phyloP scores from a whole-genome alignment of 64 coral and sea anemone genomes.

The Montipora foliosa region DNA sequence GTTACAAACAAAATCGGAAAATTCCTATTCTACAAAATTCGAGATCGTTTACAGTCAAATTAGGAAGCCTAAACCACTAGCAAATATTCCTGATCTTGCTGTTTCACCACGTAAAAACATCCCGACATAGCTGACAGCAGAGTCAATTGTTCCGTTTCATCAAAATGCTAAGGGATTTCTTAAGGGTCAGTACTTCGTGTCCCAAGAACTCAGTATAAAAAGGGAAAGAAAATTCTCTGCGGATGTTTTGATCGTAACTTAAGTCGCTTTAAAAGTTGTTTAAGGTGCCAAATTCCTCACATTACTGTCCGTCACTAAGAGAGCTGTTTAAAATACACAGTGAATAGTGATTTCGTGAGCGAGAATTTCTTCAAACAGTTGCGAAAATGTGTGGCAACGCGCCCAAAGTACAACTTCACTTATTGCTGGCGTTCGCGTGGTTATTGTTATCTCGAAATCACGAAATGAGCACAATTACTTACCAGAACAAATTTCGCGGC shows the following conservation, averaged over 20 bases:
- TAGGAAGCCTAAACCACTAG: too few species aligned
- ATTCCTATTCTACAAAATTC: too few species aligned
- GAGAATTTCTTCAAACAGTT: neutral
- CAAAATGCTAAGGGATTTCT: neutral
- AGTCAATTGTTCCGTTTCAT: neutral
- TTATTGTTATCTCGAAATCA: too few species aligned
- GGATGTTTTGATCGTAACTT: slow-evolving; percentile 3
- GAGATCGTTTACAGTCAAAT: too few species aligned
- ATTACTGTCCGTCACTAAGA: neutral
- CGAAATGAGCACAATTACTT: too few species aligned
- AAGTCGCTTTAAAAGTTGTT: neutral
- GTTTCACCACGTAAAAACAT: neutral
- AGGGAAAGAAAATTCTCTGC: neutral
- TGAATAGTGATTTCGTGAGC: slow-evolving; percentile 31
- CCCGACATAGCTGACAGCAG: neutral
- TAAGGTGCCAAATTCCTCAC: slow-evolving; percentile 33
- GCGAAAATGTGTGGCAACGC: neutral
- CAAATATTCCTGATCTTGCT: too few species aligned
- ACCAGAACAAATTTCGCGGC: neutral
- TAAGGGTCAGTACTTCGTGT: too few species aligned
- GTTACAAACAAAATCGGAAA: neutral
- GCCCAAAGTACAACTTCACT: neutral
- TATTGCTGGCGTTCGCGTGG: neutral
- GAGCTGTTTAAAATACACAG: neutral
- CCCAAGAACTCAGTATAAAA: neutral